These are phyloP conservation scores for Oreochromis tanganicae DNA, from an alignment of 2,113 vertebrate species.

Conservation along the genomic window DNA sequence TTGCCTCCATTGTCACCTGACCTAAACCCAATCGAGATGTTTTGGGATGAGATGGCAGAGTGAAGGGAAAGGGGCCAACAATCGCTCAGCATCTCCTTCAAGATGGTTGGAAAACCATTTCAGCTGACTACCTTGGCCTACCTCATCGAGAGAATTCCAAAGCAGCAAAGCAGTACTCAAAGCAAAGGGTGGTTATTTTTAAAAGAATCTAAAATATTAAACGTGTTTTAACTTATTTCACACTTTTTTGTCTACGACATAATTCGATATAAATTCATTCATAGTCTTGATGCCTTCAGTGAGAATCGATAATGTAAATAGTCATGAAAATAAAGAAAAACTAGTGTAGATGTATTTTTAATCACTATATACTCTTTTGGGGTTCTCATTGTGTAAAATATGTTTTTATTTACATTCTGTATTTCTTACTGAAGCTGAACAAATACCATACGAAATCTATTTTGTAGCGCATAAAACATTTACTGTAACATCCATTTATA, in stretches of 20 bases:
- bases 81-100: not conserved
- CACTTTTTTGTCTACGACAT: not conserved
- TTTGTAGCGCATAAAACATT: not conserved
- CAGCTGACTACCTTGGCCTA: not conserved
- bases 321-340: not conserved
- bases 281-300: not conserved
- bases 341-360: not conserved
- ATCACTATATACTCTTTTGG: not conserved
- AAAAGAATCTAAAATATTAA: not conserved
- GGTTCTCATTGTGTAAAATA: not conserved
- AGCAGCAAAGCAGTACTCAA: not conserved
- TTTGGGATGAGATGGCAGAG: not conserved
- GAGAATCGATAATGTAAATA: not conserved
- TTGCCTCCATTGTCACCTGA: not conserved
- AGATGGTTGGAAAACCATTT: not conserved
- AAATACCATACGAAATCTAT: not conserved
- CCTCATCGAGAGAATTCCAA: not conserved
- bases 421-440: not conserved
- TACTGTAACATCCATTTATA: not conserved
- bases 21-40: not conserved
- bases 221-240: not conserved
- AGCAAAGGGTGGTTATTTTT: not conserved
- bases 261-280: not conserved
- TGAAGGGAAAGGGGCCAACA: not conserved
- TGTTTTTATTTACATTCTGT: not conserved